phyloP scores from a whole-genome alignment of 2,888 invertebrate genomes.

The Sabellastarte sp. region DNA sequence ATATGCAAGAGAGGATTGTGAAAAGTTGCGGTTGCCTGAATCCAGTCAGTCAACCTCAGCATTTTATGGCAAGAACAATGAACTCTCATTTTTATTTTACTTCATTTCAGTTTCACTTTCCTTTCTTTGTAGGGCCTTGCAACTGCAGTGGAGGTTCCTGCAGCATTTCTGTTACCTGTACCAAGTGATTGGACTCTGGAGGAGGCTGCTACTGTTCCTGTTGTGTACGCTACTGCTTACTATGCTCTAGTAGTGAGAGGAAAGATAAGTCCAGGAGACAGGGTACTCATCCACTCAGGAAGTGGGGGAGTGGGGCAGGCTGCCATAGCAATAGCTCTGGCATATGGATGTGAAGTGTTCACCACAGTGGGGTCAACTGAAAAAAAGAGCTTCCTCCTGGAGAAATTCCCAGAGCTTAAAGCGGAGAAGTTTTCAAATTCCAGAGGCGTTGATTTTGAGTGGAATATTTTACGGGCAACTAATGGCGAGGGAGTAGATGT shows the following conservation, averaged over 20 bases:
- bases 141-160: conserved; percentile 77
- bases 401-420: conserved; percentile 80
- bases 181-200: conserved; percentile 85
- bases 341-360: conserved; percentile 71
- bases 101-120: not conserved
- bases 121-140: conserved; percentile 69
- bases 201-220: conserved; percentile 91
- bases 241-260: conserved; percentile 90
- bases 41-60: not conserved
- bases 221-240: conserved; percentile 83
- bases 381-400: conserved; percentile 75
- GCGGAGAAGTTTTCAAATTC: conserved; percentile 86
- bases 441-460: conserved; percentile 87
- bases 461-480: conserved; percentile 79
- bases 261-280: conserved; percentile 77
- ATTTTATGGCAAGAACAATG: conserved; percentile 57
- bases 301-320: conserved; percentile 97
- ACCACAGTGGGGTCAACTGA: conserved; percentile 79
- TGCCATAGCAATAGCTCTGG: conserved; percentile 87
- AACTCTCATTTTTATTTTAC: not conserved
- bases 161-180: conserved; percentile 74
- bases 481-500: conserved; percentile 89
- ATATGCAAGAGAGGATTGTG: no score
- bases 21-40: no score
- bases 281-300: conserved; percentile 90